Evolutionary conservation across 2,113 vertebrate species (phyloP).

Genomic region (Dromiciops gliroides): DNA sequence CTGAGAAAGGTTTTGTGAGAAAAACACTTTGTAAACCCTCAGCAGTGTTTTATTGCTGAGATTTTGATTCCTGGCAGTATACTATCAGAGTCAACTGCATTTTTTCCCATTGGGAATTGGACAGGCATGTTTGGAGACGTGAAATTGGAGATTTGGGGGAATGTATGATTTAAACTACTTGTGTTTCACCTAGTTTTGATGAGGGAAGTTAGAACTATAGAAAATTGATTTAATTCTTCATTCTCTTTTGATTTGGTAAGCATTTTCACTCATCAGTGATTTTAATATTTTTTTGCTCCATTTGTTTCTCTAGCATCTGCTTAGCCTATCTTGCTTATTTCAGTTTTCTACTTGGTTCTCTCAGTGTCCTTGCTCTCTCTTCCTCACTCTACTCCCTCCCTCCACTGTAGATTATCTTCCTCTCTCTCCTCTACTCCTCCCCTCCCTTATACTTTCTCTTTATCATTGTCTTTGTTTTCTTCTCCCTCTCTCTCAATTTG

Average conservation of each 20-base stretch:
- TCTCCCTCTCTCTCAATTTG: background rate
- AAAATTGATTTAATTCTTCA: constrained; percentile 58
- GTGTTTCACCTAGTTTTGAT: constrained; percentile 63
- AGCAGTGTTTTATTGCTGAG: constrained; percentile 20
- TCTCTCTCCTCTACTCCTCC: background rate
- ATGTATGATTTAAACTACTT: constrained; percentile 50
- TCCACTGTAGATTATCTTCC: background rate
- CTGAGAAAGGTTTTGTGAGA: background rate
- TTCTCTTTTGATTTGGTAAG: constrained; percentile 71
- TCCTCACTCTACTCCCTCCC: background rate
- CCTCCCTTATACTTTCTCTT: background rate
- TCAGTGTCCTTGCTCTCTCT: constrained; percentile 30
- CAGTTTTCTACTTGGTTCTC: constrained; percentile 63
- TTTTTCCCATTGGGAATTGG: constrained; percentile 47
- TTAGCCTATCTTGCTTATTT: constrained; percentile 66
- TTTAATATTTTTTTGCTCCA: constrained; percentile 71
- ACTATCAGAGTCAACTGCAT: constrained; percentile 34
- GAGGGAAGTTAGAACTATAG: constrained; percentile 46
- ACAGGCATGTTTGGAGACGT: constrained; percentile 20
- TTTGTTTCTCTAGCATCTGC: constrained; percentile 75
- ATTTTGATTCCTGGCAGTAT: constrained; percentile 22
- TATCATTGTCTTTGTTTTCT: background rate
- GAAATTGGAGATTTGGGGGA: constrained; percentile 27
- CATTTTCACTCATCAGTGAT: constrained; percentile 73
- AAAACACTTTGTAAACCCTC: background rate